These are phyloP conservation scores for Psylliodes chrysocephalus DNA, from an alignment of 2,888 invertebrate genomes.

Conservation along the genomic window DNA sequence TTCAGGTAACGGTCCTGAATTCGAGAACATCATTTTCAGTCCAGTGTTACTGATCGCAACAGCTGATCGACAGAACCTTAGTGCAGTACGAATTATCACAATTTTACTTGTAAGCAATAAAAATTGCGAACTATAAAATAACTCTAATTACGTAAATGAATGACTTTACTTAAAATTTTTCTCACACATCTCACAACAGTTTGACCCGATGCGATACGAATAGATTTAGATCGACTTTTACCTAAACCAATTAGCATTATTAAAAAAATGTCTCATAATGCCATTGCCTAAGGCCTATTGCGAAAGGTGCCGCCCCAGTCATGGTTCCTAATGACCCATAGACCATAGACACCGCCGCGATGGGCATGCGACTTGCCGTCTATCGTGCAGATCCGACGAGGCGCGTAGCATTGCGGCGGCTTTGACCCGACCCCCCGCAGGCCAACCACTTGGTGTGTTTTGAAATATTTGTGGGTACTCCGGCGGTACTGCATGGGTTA, in stretches of 20 bases:
- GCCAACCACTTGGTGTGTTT: conserved; percentile 34
- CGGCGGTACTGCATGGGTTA: background rate
- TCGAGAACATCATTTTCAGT: no score
- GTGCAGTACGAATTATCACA: no score
- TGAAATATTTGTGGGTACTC: conserved; percentile 17
- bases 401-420: conserved; percentile 59
- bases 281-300: conserved; percentile 22
- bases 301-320: conserved; percentile 52
- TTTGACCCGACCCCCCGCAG: conserved; percentile 59
- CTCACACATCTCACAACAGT: background rate
- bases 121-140: no score
- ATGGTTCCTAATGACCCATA: conserved; percentile 60
- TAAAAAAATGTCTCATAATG: conserved; percentile 13
- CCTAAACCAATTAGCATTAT: conserved; percentile 1
- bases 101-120: no score
- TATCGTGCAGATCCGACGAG: conserved; percentile 48
- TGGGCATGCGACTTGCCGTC: conserved; percentile 47
- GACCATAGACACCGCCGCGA: conserved; percentile 41
- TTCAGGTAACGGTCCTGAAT: no score
- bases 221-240: conserved; percentile 1
- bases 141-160: no score
- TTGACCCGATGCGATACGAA: background rate
- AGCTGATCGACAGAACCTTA: no score
- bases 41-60: no score
- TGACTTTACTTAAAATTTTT: background rate